Evolutionary conservation across 2,888 invertebrate species (phyloP).

Genomic region (Arge pagana): DNA sequence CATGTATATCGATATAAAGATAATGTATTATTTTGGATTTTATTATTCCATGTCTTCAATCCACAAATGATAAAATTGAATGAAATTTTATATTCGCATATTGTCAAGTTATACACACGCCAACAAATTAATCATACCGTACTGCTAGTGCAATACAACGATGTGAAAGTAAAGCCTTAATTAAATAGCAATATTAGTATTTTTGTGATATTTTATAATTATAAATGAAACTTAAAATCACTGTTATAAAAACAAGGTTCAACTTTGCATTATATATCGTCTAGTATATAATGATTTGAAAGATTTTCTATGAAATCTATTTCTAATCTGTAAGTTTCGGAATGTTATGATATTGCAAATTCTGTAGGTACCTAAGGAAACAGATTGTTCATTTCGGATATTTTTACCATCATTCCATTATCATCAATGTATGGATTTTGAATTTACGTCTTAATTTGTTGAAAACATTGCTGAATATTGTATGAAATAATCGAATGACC

Average conservation of each 20-base stretch:
- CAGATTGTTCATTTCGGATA: too few species aligned
- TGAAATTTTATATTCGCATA: slow-evolving; percentile 5
- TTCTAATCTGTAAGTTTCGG: not conserved
- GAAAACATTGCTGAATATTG: too few species aligned
- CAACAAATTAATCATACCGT: slow-evolving; percentile 13
- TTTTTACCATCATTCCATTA: too few species aligned
- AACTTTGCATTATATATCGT: slow-evolving; percentile 6
- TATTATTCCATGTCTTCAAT: too few species aligned
- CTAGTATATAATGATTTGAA: slow-evolving; percentile 1
- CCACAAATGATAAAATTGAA: not conserved
- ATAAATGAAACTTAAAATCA: slow-evolving; percentile 4
- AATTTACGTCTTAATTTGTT: too few species aligned
- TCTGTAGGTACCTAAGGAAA: too few species aligned
- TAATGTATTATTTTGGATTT: too few species aligned
- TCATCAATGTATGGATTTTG: too few species aligned
- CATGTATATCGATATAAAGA: not conserved
- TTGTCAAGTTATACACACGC: slow-evolving; percentile 6
- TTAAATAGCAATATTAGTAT: slow-evolving; percentile 18
- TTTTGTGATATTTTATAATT: slow-evolving; percentile 11
- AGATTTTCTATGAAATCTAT: not conserved
- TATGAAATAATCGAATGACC: too few species aligned
- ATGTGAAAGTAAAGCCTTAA: too few species aligned
- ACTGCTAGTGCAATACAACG: not conserved
- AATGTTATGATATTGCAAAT: not conserved
- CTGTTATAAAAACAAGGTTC: not conserved